Percentiles rank a stretch among this genome's conserved stretches.
phyloP scores from a whole-genome alignment of 2,888 invertebrate species.

The Clivina fossor region DNA sequence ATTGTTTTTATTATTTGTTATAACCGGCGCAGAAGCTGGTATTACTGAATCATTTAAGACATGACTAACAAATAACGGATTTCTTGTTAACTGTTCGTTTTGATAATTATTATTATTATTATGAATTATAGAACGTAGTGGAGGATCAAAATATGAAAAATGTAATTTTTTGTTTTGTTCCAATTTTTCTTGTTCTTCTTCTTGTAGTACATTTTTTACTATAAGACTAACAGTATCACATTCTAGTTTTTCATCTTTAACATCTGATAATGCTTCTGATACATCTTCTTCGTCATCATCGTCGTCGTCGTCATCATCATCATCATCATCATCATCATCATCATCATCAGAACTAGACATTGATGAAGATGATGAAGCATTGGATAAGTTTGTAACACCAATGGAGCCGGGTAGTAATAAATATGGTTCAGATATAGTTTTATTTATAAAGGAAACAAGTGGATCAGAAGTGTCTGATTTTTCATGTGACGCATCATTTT shows the following conservation, averaged over 20 bases:
- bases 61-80: slow-evolving; percentile 1
- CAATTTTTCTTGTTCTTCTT: slow-evolving; percentile 39
- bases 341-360: slow-evolving; percentile 42
- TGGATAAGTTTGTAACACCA: slow-evolving; percentile 33
- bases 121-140: neutral
- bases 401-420: slow-evolving; percentile 24
- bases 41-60: neutral
- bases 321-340: too few relatives aligned
- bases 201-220: slow-evolving; percentile 56
- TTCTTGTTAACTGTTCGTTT: too few relatives aligned
- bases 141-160: slow-evolving; percentile 6
- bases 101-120: neutral
- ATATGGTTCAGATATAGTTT: slow-evolving; percentile 43
- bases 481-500: slow-evolving; percentile 15
- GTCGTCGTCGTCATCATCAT: too few relatives aligned
- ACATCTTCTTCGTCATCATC: too few relatives aligned
- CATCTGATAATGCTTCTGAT: slow-evolving; percentile 48
- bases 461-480: slow-evolving; percentile 41
- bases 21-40: slow-evolving; percentile 9
- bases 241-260: slow-evolving; percentile 49
- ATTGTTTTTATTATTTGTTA: slow-evolving; percentile 4
- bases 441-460: slow-evolving; percentile 38
- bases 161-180: slow-evolving; percentile 13
- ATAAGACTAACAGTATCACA: slow-evolving; percentile 62
- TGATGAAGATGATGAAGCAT: slow-evolving; percentile 43